Conservation (phyloP, 2,113 vertebrate species). For the Alectura lathami region DNA sequence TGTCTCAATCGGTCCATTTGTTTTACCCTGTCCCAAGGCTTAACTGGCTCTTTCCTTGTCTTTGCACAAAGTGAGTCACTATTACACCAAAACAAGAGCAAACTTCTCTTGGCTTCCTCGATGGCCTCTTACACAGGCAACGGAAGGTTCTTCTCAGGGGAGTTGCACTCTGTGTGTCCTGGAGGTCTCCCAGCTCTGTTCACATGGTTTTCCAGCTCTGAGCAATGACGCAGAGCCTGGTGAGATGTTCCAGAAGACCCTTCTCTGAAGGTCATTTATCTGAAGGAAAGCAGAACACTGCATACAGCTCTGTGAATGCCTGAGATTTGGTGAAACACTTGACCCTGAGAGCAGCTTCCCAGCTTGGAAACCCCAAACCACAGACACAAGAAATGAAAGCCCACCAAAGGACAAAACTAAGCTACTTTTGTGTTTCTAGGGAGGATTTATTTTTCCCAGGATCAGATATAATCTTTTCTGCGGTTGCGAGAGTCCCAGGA, state of each 20-base stretch:
- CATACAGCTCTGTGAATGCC: neutral
- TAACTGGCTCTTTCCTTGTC: neutral
- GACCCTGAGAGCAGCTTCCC: neutral
- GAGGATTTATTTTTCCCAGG: neutral
- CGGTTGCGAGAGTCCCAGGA: neutral
- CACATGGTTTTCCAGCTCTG: neutral
- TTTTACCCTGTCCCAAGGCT: neutral
- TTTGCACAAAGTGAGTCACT: neutral
- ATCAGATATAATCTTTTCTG: neutral
- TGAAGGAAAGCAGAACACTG: neutral
- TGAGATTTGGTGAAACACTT: neutral
- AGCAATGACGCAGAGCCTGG: neutral
- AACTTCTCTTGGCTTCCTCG: neutral
- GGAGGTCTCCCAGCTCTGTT: neutral
- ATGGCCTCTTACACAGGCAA: neutral
- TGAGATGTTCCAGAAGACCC: neutral
- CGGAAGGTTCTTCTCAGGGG: neutral
- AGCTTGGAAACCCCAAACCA: neutral
- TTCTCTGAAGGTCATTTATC: neutral
- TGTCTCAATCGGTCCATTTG: neutral
- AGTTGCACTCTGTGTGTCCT: rapidly evolving
- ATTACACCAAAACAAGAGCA: neutral
- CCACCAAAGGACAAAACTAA: neutral
- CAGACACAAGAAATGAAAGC: neutral
- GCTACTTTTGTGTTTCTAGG: neutral